phyloP scores from a whole-genome alignment of 2,888 invertebrate species.

The Scaptomyza tumidula region DNA sequence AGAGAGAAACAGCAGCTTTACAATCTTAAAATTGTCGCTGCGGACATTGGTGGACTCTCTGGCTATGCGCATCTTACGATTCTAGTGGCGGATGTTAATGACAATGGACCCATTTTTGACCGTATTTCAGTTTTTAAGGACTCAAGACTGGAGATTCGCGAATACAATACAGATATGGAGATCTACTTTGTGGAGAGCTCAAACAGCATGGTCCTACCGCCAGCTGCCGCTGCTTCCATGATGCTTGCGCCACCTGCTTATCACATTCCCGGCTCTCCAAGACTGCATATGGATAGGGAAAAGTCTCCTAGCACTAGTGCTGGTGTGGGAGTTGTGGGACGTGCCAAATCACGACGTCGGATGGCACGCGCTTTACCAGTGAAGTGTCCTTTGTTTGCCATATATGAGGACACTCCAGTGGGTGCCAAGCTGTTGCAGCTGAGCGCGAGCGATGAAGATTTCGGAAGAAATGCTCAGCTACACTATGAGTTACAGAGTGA shows the following conservation, averaged over 20 bases:
- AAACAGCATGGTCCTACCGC: conserved; percentile 47
- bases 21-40: conserved; percentile 89
- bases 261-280: conserved; percentile 82
- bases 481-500: conserved; percentile 90
- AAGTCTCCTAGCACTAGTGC: conserved; percentile 15
- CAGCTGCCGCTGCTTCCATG: conserved; percentile 59
- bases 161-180: conserved; percentile 86
- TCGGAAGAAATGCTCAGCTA: conserved; percentile 89
- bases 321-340: conserved; percentile 32
- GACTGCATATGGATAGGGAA: conserved; percentile 64
- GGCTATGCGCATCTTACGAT: conserved; percentile 90
- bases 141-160: conserved; percentile 88
- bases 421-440: conserved; percentile 89
- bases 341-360: conserved; percentile 66
- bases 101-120: conserved; percentile 90
- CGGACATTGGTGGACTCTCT: conserved; percentile 90
- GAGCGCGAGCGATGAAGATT: conserved; percentile 90
- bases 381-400: conserved; percentile 87
- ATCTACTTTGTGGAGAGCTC: conserved; percentile 84
- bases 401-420: conserved; percentile 90
- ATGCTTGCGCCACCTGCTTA: conserved; percentile 74
- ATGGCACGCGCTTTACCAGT: conserved; percentile 47
- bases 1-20: conserved; percentile 90
- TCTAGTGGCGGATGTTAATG: conserved; percentile 91
- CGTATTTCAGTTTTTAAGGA: conserved; percentile 89